These are phyloP conservation scores for Lepilemur ruficaudatus DNA, from an alignment of 2,797 vertebrate genomes.

Conservation along the genomic window DNA sequence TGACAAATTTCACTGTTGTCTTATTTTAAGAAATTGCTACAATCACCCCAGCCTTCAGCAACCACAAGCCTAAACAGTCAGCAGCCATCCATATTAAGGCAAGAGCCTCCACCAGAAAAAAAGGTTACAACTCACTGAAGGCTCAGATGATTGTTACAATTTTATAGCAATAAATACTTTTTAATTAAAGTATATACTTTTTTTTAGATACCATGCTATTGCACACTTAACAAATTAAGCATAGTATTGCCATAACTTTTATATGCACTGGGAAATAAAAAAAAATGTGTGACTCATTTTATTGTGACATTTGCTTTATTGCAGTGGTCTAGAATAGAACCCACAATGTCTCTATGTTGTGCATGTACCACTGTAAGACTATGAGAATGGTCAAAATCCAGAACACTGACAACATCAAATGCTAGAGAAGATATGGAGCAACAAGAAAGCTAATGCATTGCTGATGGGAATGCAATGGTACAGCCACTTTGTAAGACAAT, in stretches of 20 bases:
- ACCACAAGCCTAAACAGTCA: neutral
- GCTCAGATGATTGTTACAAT: neutral
- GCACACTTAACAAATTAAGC: neutral
- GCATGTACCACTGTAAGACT: neutral
- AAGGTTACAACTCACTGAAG: neutral
- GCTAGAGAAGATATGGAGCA: neutral
- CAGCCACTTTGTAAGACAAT: neutral
- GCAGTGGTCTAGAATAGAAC: neutral
- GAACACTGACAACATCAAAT: neutral
- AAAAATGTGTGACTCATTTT: neutral
- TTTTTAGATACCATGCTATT: neutral
- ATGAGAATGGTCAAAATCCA: neutral
- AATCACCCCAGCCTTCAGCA: neutral
- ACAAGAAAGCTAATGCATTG: neutral
- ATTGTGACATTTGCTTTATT: neutral
- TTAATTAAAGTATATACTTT: neutral
- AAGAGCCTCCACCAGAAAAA: neutral
- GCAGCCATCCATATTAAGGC: neutral
- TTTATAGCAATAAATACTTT: neutral
- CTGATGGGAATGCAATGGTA: neutral
- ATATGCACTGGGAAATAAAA: neutral
- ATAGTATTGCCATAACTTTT: neutral
- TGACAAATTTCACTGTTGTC: neutral
- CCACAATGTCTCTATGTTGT: neutral
- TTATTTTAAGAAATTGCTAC: neutral